Base-by-base conservation (phyloP, 2,113 vertebrate species). In the Climacteris rufus region DNA sequence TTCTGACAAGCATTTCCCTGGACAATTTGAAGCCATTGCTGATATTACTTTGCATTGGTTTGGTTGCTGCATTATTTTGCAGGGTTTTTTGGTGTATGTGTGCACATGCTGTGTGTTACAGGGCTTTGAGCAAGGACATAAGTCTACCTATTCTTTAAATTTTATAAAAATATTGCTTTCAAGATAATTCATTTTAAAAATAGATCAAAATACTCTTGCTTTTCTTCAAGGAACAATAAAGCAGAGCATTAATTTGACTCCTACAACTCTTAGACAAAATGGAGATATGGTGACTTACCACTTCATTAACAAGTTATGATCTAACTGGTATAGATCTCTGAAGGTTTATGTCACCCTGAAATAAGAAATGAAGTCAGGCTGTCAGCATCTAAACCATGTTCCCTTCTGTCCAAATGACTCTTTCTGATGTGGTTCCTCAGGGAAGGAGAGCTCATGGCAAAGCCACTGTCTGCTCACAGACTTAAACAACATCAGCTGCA, bases 21-120 rank as follows among this genome's bases (percentile, higher is more conserved):
- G 7, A 31, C 2, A 1, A 77, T 49, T 69, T 35, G 11, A 63
- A 85, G 63, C 21, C 17, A 2, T 39, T 74, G 52, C 19, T 54
- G 20, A 42, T 37, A 13, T 31, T 45, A 10, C 28, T 60, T 52
- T 39, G 28, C 2, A 0, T 54, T 77, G 28, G 7, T 56, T 77
- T 74, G 6, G 25, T 65, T 66, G 18, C 60, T 61, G 31, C 40
- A 24, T 44, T 19, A 1, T 66, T 85, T 76, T 60, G 40, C 13
- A 50, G 27, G 27, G 15, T 7, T 47, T 68, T 79, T n/a, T 37
- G 8, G 22, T 54, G 15, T 23, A 21, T 63, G 10, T 47, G 13
- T n/a, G 8, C 50, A 44, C 4, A 1, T 35, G 20, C 19, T 60
- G 7, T 35, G 33, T 52, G 37, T 63, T 57, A 16, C 0, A 0